Base-by-base conservation (phyloP, 2,113 vertebrate species). In the Gasterosteus aculeatus region DNA sequence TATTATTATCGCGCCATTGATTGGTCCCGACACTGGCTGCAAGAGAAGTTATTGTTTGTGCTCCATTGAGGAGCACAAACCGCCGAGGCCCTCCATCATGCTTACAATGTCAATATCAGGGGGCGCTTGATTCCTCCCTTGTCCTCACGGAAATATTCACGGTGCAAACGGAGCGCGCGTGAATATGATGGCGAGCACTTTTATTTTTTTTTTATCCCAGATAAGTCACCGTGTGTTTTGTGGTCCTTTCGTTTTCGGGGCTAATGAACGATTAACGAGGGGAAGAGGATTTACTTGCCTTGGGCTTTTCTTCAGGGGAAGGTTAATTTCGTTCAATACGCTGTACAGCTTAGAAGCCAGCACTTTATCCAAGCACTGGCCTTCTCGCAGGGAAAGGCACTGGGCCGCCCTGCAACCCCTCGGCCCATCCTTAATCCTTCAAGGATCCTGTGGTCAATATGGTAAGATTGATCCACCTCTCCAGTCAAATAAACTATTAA, bases 401-500 rank as follows among this genome's bases (percentile, higher is more conserved):
- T 11, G 61, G 68, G 58, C 65, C 69, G 75, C 69, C 72, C 76
- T 33, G 56, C 12, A 56, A 92, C 91, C 53, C 73, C 42, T 83
- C 75, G 72, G 78, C 84, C 87, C 73, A 44, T 70, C 78, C 29
- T 70, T 92, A 92, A 93, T 92, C 90, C 90, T 86, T 81, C 85
- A 84, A 26, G 88, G 78, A 88, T 92, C 83, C 85, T 8, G 59
- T 74, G 60, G 78, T 93, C 92, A 92, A 93, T 93, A 91, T 69
- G 14, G 80, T 74, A 86, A 92, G 91, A 94, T 91, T 91, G 92
- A 94, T 93, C 92, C 85, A 93, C 87, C 91, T 87, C 90, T 88
- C 82, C 63, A 87, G 89, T 91, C 91, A 87, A 90, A 92, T 91
- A 91, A 93, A 93, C 93, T 90, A 89, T 93, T 88, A 90, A 89